These are phyloP conservation scores for Trichogramma evanescens DNA, from an alignment of 2,888 invertebrate species.

Conservation along the genomic window DNA sequence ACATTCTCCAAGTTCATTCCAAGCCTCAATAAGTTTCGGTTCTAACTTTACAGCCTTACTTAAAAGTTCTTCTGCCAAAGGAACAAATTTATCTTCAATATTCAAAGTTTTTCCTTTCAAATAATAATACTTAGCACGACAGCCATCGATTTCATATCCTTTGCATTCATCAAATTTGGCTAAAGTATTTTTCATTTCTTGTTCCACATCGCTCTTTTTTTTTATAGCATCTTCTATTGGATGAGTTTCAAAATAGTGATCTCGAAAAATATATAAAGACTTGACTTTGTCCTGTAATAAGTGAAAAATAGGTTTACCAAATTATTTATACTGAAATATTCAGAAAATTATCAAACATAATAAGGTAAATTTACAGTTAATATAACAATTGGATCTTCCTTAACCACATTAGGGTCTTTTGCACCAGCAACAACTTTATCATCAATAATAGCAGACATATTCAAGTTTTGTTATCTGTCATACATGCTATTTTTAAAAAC, in stretches of 20 bases:
- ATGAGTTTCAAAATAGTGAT: constrained; percentile 73
- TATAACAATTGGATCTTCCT: constrained; percentile 44
- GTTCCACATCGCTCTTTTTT: constrained; percentile 59
- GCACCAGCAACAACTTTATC: constrained; percentile 45
- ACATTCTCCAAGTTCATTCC: constrained; percentile 85
- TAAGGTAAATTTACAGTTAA: constrained; percentile 34
- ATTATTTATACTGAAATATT: not conserved
- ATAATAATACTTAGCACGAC: constrained; percentile 59
- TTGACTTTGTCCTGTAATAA: constrained; percentile 59
- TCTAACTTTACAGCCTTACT: constrained; percentile 80
- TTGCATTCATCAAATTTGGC: constrained; percentile 60
- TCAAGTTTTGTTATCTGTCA: not conserved
- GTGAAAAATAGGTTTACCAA: constrained; percentile 14
- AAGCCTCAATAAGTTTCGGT: constrained; percentile 71
- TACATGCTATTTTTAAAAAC: not conserved
- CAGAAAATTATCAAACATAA: constrained; percentile 3
- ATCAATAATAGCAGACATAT: constrained; percentile 43
- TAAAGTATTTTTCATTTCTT: constrained; percentile 56
- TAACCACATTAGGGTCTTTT: constrained; percentile 37
- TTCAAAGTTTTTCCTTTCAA: constrained; percentile 71
- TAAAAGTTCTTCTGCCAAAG: constrained; percentile 65
- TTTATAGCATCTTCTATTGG: constrained; percentile 61
- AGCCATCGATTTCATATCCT: constrained; percentile 51
- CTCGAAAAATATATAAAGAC: constrained; percentile 62
- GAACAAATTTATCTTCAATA: constrained; percentile 60